These are phyloP conservation scores for Eremophila alpestris DNA, from an alignment of 2,797 vertebrate genomes.

Conservation along the genomic window DNA sequence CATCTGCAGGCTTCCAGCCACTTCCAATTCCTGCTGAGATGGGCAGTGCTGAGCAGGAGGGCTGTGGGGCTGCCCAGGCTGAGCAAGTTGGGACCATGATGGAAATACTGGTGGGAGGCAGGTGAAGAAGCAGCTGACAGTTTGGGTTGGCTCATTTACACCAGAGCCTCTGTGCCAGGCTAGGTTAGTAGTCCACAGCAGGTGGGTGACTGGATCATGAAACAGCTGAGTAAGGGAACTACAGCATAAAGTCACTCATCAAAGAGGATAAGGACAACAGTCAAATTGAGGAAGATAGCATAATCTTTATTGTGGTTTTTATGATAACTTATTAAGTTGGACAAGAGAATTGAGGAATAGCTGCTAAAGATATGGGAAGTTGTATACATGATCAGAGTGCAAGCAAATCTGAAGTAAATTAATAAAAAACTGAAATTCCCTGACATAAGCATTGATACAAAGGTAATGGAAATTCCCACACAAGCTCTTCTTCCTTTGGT, in stretches of 20 bases:
- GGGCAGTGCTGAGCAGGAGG: neutral
- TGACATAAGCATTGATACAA: neutral
- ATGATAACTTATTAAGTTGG: slow-evolving; percentile 4
- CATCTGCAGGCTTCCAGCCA: neutral
- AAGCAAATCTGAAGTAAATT: neutral
- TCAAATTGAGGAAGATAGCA: neutral
- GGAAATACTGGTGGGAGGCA: neutral
- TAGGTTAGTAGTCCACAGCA: neutral
- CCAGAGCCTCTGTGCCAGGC: neutral
- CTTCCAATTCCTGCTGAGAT: neutral
- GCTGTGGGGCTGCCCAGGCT: neutral
- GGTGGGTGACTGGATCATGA: neutral
- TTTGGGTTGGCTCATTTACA: neutral
- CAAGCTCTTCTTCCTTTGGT: neutral
- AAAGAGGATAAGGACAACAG: neutral
- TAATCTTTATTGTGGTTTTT: slow-evolving; percentile 45
- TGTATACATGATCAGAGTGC: neutral
- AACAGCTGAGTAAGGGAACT: neutral
- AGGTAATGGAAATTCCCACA: neutral
- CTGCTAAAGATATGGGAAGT: neutral
- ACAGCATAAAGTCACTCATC: neutral
- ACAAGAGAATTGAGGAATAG: neutral
- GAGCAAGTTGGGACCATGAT: neutral
- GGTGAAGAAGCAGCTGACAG: neutral
- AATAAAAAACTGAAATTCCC: neutral